Base-by-base conservation (phyloP, 2,113 vertebrate genomes). In the Cryptoleucopteryx plumbea region DNA sequence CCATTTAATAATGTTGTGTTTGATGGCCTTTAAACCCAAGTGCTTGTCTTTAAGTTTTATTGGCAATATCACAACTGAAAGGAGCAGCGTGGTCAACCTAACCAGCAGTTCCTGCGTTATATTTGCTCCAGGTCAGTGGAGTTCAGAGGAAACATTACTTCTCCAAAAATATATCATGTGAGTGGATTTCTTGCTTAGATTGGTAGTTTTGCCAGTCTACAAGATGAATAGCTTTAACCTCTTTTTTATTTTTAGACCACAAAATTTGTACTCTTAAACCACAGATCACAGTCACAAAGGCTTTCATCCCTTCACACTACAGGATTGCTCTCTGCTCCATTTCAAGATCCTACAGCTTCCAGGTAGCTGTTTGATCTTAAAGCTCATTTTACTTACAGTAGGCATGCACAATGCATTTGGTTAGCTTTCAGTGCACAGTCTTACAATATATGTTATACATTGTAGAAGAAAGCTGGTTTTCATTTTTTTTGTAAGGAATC, bases 31-130 rank as follows among this genome's bases (percentile, higher is more conserved):
- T 97, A 96, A 94, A 90, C 53, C 73, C 73, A 93, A 89, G 62
- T 72, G 52, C 73, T 93, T 89, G 83, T 95, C 91, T 97, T 91
- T 85, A 95, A 89, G 70, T 94, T 96, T 96, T 96, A 97, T 94
- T 92, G 96, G 77, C 92, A 96, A 92, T 83, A 95, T 88, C 93
- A 93, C 62, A 90, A 78, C 50, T 59, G 71, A 93, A 88, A 81
- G 63, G 71, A 92, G 50, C 47, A 62, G 40, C 16, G 52, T 96
- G 93, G 77, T 93, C 92, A 96, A 72, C 52, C 66, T 82, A 79
- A 91, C 52, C 58, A 82, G 81, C 43, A 86, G 47, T 67, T 91
- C 91, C 77, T 84, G 61, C 0, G 0, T 94, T 94, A 79, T 84
- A 85, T 86, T 95, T 91, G 83, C 61, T 95, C 48, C 3, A 11